Conservation (phyloP, 2,888 invertebrate genomes). For the Gerris lacustris region DNA sequence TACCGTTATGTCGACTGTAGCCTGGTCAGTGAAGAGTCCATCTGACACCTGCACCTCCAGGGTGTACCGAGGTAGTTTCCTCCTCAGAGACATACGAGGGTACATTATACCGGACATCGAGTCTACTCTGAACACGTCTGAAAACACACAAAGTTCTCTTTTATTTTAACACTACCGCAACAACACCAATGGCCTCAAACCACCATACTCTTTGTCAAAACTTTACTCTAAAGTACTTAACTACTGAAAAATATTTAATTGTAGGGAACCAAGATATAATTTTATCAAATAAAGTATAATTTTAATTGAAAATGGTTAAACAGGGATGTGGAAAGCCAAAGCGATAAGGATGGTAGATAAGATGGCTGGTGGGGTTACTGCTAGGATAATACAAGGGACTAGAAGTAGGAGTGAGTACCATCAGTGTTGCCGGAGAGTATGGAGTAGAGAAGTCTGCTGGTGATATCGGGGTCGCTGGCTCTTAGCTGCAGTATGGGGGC, state of each 20-base stretch:
- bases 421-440: slow-evolving; percentile 56
- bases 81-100: slow-evolving; percentile 57
- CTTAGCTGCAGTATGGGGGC: slow-evolving; percentile 67
- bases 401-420: slow-evolving; percentile 33
- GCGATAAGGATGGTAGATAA: no score
- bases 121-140: slow-evolving; percentile 64
- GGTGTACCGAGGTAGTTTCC: slow-evolving; percentile 45
- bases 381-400: no score
- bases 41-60: slow-evolving; percentile 63
- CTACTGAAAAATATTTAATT: background rate
- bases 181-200: background rate
- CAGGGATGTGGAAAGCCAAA: no score
- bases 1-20: slow-evolving; percentile 63
- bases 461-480: slow-evolving; percentile 65
- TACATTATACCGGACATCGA: slow-evolving; percentile 67
- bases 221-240: background rate
- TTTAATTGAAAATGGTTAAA: no score
- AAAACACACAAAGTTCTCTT: slow-evolving; percentile 24
- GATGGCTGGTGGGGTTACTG: no score
- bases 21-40: slow-evolving; percentile 53
- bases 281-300: no score
- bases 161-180: no score
- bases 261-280: background rate
- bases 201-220: background rate
- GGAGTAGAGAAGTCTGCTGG: slow-evolving; percentile 61